Conservation (phyloP, 2,888 invertebrate genomes). For the Phalera bucephala region DNA sequence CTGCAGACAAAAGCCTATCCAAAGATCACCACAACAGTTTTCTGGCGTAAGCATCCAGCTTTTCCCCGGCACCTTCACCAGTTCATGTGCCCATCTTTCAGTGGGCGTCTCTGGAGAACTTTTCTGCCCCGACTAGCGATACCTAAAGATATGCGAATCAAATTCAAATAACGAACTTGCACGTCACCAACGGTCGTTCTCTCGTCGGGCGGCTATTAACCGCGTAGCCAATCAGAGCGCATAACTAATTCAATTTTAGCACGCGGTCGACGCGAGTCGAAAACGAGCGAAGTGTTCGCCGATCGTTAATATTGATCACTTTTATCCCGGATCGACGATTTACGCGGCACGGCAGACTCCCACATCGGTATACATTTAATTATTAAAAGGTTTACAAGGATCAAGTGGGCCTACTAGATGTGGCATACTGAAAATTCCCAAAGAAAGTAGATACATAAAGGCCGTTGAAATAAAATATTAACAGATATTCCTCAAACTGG, state of each 20-base stretch:
- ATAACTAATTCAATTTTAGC: slow-evolving; percentile 54
- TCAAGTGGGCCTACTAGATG: slow-evolving; percentile 23
- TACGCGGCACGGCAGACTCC: slow-evolving; percentile 39
- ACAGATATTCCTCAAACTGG: too few species aligned
- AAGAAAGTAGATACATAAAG: slow-evolving; percentile 2
- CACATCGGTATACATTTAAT: slow-evolving; percentile 60
- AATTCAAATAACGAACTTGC: slow-evolving; percentile 27
- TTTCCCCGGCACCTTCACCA: too few species aligned
- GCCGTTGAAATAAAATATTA: too few species aligned
- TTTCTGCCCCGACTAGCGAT: too few species aligned
- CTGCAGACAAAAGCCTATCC: too few species aligned
- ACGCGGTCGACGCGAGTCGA: slow-evolving; percentile 17
- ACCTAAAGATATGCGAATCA: too few species aligned
- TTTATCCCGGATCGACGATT: slow-evolving; percentile 54
- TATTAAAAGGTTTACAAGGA: slow-evolving; percentile 53
- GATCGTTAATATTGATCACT: slow-evolving; percentile 67
- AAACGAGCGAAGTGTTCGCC: slow-evolving; percentile 31
- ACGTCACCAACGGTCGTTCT: slow-evolving; percentile 29
- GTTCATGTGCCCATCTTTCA: too few species aligned
- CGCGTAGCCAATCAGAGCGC: slow-evolving; percentile 42
- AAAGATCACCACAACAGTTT: too few species aligned
- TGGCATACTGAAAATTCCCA: slow-evolving; percentile 2
- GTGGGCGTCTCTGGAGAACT: too few species aligned
- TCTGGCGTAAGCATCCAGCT: too few species aligned
- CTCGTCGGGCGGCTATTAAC: slow-evolving; percentile 27